These are phyloP conservation scores for Molorchus minor DNA, from an alignment of 2,888 invertebrate species.

Conservation along the genomic window DNA sequence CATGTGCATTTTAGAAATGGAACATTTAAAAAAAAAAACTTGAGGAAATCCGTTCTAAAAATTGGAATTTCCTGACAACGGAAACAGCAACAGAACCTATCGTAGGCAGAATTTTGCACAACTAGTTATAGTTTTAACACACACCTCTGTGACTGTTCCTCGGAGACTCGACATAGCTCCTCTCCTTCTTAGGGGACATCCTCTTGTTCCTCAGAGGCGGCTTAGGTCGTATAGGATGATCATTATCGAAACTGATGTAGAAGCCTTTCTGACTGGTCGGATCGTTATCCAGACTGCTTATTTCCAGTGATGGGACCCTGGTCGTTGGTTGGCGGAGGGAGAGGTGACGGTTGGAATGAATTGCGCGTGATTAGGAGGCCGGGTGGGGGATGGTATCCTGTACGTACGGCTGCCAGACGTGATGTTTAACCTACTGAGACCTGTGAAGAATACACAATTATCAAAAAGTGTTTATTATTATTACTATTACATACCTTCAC, in stretches of 20 bases:
- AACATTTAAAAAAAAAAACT: too few species aligned
- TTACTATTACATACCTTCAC: slow-evolving; percentile 49
- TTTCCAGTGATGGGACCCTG: slow-evolving; percentile 56
- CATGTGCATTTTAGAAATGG: too few species aligned
- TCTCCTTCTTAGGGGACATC: slow-evolving; percentile 80
- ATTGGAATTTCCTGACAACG: too few species aligned
- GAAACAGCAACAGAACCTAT: too few species aligned
- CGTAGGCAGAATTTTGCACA: too few species aligned
- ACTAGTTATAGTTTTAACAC: too few species aligned
- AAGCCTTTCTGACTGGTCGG: slow-evolving; percentile 80
- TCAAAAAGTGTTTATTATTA: neutral
- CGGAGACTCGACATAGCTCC: slow-evolving; percentile 52
- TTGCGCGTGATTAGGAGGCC: slow-evolving; percentile 76
- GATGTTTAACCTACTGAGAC: slow-evolving; percentile 81
- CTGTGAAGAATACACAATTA: slow-evolving; percentile 55
- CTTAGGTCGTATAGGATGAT: slow-evolving; percentile 87
- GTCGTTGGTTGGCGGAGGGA: slow-evolving; percentile 40
- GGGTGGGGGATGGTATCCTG: slow-evolving; percentile 87
- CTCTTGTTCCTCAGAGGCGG: slow-evolving; percentile 83
- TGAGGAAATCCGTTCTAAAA: too few species aligned
- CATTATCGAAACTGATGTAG: slow-evolving; percentile 93
- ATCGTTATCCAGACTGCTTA: slow-evolving; percentile 65
- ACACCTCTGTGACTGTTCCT: slow-evolving; percentile 45
- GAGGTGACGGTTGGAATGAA: slow-evolving; percentile 69
- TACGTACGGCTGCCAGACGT: slow-evolving; percentile 89